Percentiles rank a stretch among this genome's conserved stretches.
These are phyloP conservation scores for Peromyscus aztecus DNA, from an alignment of 2,797 vertebrate genomes.

Conservation along the genomic window DNA sequence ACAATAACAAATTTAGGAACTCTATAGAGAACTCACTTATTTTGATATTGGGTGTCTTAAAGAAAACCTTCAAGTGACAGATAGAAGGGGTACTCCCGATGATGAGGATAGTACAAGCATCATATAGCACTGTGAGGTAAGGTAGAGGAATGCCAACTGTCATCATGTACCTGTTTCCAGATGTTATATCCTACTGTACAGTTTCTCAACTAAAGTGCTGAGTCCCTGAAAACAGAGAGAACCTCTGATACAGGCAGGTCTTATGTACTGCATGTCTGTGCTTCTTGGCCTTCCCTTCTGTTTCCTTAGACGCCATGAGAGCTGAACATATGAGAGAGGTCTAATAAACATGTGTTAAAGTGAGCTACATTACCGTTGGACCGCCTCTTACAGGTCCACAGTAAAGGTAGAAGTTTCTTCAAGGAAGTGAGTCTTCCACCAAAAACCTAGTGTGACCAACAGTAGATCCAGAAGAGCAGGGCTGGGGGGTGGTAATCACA, in stretches of 20 bases:
- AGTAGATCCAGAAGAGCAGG: neutral
- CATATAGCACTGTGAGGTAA: neutral
- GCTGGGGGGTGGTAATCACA: neutral
- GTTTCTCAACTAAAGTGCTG: constrained; percentile 22
- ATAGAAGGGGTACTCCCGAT: neutral
- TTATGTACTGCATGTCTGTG: neutral
- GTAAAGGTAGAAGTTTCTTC: neutral
- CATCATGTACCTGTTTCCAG: constrained; percentile 25
- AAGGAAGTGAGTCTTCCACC: neutral
- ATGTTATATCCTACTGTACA: neutral
- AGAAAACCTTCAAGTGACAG: constrained; percentile 20
- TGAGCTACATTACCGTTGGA: neutral
- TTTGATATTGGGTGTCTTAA: constrained; percentile 29
- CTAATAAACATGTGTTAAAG: constrained; percentile 46
- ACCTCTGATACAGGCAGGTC: neutral
- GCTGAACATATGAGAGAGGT: neutral
- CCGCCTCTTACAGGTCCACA: neutral
- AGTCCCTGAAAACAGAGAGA: neutral
- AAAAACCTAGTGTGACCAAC: neutral
- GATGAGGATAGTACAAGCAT: neutral
- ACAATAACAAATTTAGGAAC: constrained; percentile 11
- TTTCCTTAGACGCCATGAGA: neutral
- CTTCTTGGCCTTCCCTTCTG: constrained; percentile 20
- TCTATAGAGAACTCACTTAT: neutral
- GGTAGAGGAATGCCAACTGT: neutral